A percentile compares a stretch with the other conserved stretches of the same genome.
Evolutionary conservation across 1,140 invertebrate species (phyloP).

Genomic region (Scaptodrosophila lebanonensis): DNA sequence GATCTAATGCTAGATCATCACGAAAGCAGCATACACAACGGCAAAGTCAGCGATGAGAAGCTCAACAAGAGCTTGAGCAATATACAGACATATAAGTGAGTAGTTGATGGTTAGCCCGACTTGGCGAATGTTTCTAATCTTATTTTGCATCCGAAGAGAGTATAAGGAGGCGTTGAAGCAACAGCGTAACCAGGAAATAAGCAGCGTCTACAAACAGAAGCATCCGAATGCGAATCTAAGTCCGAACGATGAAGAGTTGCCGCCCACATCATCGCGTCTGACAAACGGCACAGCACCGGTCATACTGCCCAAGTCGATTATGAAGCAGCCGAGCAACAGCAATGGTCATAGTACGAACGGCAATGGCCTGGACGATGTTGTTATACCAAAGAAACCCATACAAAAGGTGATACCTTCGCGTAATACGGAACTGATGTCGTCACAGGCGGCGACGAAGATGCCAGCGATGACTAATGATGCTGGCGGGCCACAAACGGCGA

Average conservation of each 20-base stretch:
- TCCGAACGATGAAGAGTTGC: conserved; percentile 54
- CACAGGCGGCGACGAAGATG: conserved; percentile 22
- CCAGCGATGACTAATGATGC: conserved; percentile 3
- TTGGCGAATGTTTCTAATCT: no score
- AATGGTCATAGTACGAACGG: conserved; percentile 32
- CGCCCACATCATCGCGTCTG: conserved; percentile 16
- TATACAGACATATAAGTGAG: conserved; percentile 90
- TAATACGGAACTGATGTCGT: conserved; percentile 69
- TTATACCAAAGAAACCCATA: conserved; percentile 79
- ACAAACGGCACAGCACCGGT: conserved; percentile 31
- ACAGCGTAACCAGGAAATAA: conserved; percentile 86
- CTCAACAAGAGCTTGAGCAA: conserved; percentile 84
- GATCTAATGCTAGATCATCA: conserved; percentile 67
- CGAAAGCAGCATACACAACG: conserved; percentile 65
- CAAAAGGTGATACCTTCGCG: conserved; percentile 80
- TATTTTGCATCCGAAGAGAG: conserved; percentile 81
- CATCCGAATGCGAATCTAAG: conserved; percentile 64
- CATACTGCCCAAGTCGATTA: conserved; percentile 69
- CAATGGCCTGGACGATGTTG: conserved; percentile 60
- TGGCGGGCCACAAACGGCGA: conserved; percentile 30
- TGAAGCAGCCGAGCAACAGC: conserved; percentile 59
- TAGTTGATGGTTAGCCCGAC: no score
- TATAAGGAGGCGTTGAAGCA: conserved; percentile 92
- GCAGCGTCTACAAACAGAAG: conserved; percentile 81
- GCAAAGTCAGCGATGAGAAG: conserved; percentile 79